These are phyloP conservation scores for Branchipolynoe longqiensis DNA, from an alignment of 2,888 invertebrate species.

Conservation along the genomic window DNA sequence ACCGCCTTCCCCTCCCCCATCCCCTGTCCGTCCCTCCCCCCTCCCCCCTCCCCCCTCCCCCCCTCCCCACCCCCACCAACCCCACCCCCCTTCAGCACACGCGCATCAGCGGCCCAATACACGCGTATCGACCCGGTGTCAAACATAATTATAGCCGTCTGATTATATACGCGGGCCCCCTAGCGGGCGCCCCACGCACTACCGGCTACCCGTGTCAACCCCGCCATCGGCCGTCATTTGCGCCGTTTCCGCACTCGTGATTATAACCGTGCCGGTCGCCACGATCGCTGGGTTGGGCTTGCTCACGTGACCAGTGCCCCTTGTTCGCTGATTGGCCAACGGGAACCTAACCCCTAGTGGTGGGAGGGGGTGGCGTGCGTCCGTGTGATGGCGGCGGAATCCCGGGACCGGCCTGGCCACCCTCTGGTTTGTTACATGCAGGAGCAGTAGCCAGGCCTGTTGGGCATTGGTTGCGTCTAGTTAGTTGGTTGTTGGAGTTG, in stretches of 20 bases:
- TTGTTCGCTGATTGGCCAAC: slow-evolving; percentile 18
- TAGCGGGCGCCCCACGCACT: background rate
- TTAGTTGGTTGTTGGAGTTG: too few relatives aligned
- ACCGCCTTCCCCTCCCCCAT: too few relatives aligned
- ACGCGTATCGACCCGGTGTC: slow-evolving; percentile 35
- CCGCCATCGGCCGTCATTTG: slow-evolving; percentile 24
- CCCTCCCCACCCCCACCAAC: too few relatives aligned
- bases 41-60: too few relatives aligned
- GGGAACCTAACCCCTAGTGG: background rate
- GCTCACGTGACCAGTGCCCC: too few relatives aligned
- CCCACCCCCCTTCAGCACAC: too few relatives aligned
- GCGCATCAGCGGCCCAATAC: slow-evolving; percentile 2
- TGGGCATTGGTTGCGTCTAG: too few relatives aligned
- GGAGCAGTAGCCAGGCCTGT: too few relatives aligned
- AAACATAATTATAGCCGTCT: slow-evolving; percentile 48
- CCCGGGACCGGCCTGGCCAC: too few relatives aligned
- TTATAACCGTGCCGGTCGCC: background rate
- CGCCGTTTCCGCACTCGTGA: slow-evolving; percentile 29
- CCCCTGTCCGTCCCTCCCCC: too few relatives aligned
- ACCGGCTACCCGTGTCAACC: slow-evolving; percentile 42
- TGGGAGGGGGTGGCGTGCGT: background rate
- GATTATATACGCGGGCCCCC: slow-evolving; percentile 25
- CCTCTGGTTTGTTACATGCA: too few relatives aligned
- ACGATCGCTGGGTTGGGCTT: background rate
- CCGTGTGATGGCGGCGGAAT: slow-evolving; percentile 7